Evolutionary conservation across 2,888 invertebrate genomes (phyloP), one percentile per base, ranked within the genome.

Genomic region (Plagodis pulveraria): DNA sequence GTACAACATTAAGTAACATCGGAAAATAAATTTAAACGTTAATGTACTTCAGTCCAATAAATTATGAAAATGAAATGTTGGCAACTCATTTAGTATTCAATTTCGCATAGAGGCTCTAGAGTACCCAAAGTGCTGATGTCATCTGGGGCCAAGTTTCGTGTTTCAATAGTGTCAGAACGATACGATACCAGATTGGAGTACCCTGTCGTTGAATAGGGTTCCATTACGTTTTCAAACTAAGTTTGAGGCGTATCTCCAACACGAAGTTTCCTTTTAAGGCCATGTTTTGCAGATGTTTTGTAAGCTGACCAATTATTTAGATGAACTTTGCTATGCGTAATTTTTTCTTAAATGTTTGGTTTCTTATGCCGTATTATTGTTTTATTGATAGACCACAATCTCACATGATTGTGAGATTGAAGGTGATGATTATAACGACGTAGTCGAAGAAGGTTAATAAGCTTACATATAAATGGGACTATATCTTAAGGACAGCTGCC

Each of bases 1-100:
- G n/a, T n/a, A n/a, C n/a, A n/a, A n/a, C n/a, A n/a, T n/a, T n/a
- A n/a, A n/a, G n/a, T 63, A 56, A 62, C 67, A 38, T 11, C 61
- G 50, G 67, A 68, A 69, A 71, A 71, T 70, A 71, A 72, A 75
- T 71, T 72, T 68, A 69, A 74, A 70, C 66, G 64, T 67, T 74
- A 70, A 71, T 73, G 67, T 65, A 63, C 56, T 57, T 66, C 50
- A 62, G 67, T 52, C 63, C 52, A 57, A 59, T 58, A 49, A 53
- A 50, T 54, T 51, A 61, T 54, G 58, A 50, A 9, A 58, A 56
- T 50, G 56, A 59, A 54, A 59, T 53, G 50, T 56, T 50, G 41
- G 54, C 52, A 46, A 57, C 56, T 60, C 51, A 56, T 56, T 56
- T 54, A 57, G 51, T 57, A 62, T 62, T 54, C 54, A 46, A 56